Percentiles rank a stretch among this genome's conserved stretches.
Conservation (phyloP, 2,113 vertebrate species). For the Cygnus buccinator region DNA sequence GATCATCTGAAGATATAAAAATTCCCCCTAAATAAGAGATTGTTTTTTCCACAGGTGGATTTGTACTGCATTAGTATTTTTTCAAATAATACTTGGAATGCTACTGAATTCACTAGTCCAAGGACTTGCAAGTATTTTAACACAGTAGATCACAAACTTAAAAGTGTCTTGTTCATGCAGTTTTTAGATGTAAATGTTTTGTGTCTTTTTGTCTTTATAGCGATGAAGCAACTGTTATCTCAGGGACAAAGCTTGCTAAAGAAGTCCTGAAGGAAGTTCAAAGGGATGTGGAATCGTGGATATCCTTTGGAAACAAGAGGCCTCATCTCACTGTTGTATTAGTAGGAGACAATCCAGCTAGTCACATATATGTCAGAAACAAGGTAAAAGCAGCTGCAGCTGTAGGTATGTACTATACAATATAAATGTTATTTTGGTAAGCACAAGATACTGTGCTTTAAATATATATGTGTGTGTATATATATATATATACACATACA, state of each 20-base stretch:
- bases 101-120: neutral
- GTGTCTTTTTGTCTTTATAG: constrained; percentile 63
- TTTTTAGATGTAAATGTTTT: neutral
- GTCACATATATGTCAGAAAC: constrained; percentile 89
- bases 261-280: constrained; percentile 88
- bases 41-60: rapidly evolving
- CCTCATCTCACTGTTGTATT: constrained; percentile 90
- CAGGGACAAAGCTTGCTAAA: constrained; percentile 86
- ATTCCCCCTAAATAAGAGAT: no score
- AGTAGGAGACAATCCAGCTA: constrained; percentile 90
- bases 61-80: neutral
- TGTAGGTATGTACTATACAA: constrained; percentile 80
- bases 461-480: no score
- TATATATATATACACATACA: neutral
- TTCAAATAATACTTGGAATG: neutral
- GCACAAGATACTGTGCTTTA: neutral
- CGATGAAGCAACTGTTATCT: constrained; percentile 86
- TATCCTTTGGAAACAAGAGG: constrained; percentile 85
- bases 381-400: constrained; percentile 88
- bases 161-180: neutral
- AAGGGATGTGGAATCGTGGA: constrained; percentile 83
- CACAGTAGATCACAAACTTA: rapidly evolving
- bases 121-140: neutral
- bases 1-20: no score
- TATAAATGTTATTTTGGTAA: neutral